Conservation (phyloP, 2,888 invertebrate genomes). For the Eupsilia transversa region DNA sequence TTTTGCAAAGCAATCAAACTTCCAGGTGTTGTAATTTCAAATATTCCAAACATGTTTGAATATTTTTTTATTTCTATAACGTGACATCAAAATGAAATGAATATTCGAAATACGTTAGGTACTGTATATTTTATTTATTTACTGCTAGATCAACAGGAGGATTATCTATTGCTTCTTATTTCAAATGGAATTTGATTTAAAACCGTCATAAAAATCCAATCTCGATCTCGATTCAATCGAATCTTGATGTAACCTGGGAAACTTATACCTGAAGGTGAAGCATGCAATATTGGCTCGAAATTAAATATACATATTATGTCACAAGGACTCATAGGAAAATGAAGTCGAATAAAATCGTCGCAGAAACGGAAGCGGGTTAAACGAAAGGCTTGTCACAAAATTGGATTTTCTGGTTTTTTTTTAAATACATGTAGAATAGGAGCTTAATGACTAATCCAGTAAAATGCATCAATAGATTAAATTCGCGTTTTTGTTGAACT, state of each 20-base stretch:
- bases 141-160: neutral
- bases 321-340: neutral
- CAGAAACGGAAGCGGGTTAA: neutral
- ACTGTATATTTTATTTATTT: slow-evolving; percentile 29
- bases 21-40: neutral
- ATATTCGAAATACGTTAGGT: too few relatives aligned
- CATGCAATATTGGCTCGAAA: neutral
- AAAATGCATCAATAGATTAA: neutral
- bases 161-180: neutral
- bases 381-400: neutral
- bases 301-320: neutral
- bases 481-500: neutral
- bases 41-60: neutral
- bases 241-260: neutral
- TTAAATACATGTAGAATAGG: neutral
- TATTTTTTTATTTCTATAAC: slow-evolving; percentile 3
- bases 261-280: slow-evolving; percentile 8
- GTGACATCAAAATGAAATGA: too few relatives aligned
- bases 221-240: neutral
- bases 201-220: slow-evolving; percentile 23
- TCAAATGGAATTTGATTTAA: neutral
- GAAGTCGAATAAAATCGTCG: neutral
- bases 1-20: neutral
- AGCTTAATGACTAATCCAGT: neutral
- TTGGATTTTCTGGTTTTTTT: neutral